Percentiles rank a stretch among this genome's conserved stretches.
Evolutionary conservation across 2,113 vertebrate genomes (phyloP).

Genomic region (Sapajus apella): DNA sequence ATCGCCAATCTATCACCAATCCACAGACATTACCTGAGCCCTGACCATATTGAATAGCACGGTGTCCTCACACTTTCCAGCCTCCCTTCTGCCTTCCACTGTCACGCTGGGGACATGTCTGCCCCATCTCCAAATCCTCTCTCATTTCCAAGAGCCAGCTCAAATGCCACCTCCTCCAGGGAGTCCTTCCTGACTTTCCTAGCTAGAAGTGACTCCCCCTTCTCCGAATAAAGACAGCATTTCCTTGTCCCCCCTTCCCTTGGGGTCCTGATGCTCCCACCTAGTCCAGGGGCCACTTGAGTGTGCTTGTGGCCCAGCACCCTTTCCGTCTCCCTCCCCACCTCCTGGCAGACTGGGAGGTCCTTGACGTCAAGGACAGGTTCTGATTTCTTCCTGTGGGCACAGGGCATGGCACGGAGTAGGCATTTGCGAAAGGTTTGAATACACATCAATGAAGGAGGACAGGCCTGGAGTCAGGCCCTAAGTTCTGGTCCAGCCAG

Average conservation of each 20-base stretch:
- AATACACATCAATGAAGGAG: neutral
- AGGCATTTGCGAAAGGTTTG: neutral
- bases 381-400: neutral
- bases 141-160: neutral
- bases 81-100: neutral
- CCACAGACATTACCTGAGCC: neutral
- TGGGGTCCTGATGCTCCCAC: neutral
- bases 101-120: too few relatives aligned
- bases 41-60: neutral
- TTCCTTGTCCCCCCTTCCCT: neutral
- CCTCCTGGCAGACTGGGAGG: neutral
- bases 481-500: neutral
- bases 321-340: neutral
- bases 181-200: neutral
- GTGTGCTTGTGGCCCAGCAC: neutral
- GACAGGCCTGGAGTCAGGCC: neutral
- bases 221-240: neutral
- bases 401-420: neutral
- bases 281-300: neutral
- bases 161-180: neutral
- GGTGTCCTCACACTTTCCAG: neutral
- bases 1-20: accelerated
- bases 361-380: neutral
- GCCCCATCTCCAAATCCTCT: neutral
- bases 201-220: neutral